Base-by-base conservation (phyloP, 2,797 vertebrate species). In the Poecilia gillii region DNA sequence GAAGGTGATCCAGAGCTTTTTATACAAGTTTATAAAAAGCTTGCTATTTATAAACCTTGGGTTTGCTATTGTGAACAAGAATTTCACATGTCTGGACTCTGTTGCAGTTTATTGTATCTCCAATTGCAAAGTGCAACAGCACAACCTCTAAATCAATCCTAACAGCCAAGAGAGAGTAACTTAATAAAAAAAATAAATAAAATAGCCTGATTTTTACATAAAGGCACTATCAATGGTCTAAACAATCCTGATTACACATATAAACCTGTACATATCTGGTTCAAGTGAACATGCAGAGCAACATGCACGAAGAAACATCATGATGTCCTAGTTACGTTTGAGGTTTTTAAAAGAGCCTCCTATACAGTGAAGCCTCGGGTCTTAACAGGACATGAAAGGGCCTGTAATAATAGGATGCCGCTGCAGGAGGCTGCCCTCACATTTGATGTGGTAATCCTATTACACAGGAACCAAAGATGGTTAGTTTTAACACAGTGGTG, bases 381-480 rank as follows among this genome's bases (percentile, higher is more conserved):
- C 81, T 88, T 89, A 86, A 83, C 86, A 59, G 80, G 83, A 92
- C 90, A 92, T 93, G 88, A 94, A 94, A 93, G 91, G 83, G 82
- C 80, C 86, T 82, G 81, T 75, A 87, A 87, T 85, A 77, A 89
- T 86, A 88, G 88, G 84, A 87, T 83, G 88, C 87, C 90, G 84
- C 91, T 83, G 89, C 89, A 91, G 93, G 93, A 90, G 86, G 81
- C 88, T 88, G 89, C 87, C 88, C 91, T 90, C 87, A 87, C 85
- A 89, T 94, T 92, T 94, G 89, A 94, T 92, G 90, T 91, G 88
- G 81, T 94, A 94, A 94, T 95, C 91, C 89, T 87, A 90, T 91
- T 91, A 92, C 81, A 77, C 81, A 84, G 78, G 86, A 86, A 89
- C 87, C 84, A 92, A 93, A 93, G 91, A 91, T 86, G 84, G 90